phyloP scores from a whole-genome alignment of 2,888 invertebrate species.

The Cosmorhoe ocellata region DNA sequence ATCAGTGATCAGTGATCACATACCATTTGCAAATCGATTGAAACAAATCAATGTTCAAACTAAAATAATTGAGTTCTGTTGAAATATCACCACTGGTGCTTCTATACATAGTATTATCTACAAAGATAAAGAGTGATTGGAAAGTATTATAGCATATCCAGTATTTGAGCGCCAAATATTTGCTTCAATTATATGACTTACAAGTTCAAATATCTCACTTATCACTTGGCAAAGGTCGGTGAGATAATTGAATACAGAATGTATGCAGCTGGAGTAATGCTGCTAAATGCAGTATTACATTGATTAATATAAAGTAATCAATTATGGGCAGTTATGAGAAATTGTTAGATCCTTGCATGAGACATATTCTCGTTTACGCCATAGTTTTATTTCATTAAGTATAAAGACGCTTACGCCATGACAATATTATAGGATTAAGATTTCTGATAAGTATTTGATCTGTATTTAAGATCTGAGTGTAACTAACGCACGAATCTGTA shows the following conservation, averaged over 20 bases:
- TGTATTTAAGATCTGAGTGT: slow-evolving; percentile 6
- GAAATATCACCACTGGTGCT: too few species aligned
- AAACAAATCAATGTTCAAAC: too few species aligned
- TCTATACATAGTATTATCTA: slow-evolving; percentile 5
- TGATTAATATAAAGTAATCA: too few species aligned
- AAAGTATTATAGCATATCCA: slow-evolving; percentile 44
- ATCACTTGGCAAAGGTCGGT: neutral
- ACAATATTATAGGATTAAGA: slow-evolving; percentile 63
- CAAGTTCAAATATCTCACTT: neutral
- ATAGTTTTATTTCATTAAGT: neutral
- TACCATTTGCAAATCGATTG: neutral
- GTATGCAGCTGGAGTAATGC: too few species aligned
- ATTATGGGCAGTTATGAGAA: too few species aligned
- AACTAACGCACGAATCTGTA: neutral
- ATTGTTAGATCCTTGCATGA: too few species aligned
- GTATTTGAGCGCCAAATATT: slow-evolving; percentile 53
- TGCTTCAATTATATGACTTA: slow-evolving; percentile 5
- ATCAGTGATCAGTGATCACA: too few species aligned
- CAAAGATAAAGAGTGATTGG: slow-evolving; percentile 3
- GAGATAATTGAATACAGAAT: too few species aligned
- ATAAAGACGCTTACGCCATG: slow-evolving; percentile 67
- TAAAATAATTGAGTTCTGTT: too few species aligned
- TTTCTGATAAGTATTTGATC: slow-evolving; percentile 2
- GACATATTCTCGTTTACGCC: neutral
- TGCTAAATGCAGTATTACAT: too few species aligned